These are phyloP conservation scores for Acanthurus lineatus DNA, from an alignment of 2,797 vertebrate species.

Conservation along the genomic window DNA sequence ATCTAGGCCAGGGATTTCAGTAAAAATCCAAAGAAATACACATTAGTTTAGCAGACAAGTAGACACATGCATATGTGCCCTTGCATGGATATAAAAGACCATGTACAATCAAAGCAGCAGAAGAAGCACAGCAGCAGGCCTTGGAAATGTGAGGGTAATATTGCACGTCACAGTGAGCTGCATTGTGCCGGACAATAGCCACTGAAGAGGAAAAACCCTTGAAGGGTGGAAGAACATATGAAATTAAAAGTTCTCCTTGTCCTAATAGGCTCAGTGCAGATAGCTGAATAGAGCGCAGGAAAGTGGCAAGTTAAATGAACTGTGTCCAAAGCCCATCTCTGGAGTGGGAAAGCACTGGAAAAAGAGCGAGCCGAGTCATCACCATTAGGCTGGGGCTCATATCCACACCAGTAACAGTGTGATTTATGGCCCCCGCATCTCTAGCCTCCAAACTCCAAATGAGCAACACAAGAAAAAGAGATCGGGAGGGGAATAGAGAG, in stretches of 20 bases:
- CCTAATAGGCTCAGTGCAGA: slow-evolving; percentile 81
- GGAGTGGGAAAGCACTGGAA: slow-evolving; percentile 78
- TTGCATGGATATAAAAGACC: slow-evolving; percentile 29
- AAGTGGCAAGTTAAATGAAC: slow-evolving; percentile 86
- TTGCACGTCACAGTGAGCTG: slow-evolving; percentile 46
- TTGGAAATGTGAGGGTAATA: slow-evolving; percentile 55
- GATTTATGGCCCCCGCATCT: slow-evolving; percentile 82
- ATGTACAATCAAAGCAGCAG: slow-evolving; percentile 1
- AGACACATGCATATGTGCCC: slow-evolving; percentile 25
- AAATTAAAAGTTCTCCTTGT: slow-evolving; percentile 85
- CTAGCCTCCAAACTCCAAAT: slow-evolving; percentile 78
- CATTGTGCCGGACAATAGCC: slow-evolving; percentile 65
- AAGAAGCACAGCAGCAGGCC: slow-evolving; percentile 43
- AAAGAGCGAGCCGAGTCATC: slow-evolving; percentile 82
- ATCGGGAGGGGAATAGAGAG: slow-evolving; percentile 55
- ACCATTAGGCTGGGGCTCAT: slow-evolving; percentile 82
- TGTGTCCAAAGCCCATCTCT: slow-evolving; percentile 85
- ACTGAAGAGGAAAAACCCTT: slow-evolving; percentile 71
- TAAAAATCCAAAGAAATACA: slow-evolving; percentile 28
- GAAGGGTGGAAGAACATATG: slow-evolving; percentile 80
- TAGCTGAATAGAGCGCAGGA: slow-evolving; percentile 69
- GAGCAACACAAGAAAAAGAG: slow-evolving; percentile 75
- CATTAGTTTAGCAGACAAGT: slow-evolving; percentile 36
- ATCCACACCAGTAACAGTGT: slow-evolving; percentile 79
- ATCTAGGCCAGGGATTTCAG: slow-evolving; percentile 53